These are phyloP conservation scores for Trichogramma pretiosum DNA, from an alignment of 1,140 invertebrate species.

Conservation along the genomic window DNA sequence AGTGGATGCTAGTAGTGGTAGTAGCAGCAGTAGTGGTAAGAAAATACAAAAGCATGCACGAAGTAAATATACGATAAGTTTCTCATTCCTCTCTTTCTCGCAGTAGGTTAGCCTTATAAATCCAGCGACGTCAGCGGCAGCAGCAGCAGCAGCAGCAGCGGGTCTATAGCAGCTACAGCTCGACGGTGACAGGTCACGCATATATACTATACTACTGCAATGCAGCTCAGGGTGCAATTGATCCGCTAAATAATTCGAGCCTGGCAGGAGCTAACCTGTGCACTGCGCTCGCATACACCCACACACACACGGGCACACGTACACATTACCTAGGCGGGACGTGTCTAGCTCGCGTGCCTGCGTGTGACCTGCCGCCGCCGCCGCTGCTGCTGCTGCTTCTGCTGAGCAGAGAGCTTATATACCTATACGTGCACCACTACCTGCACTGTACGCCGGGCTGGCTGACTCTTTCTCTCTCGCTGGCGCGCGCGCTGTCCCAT, in stretches of 20 bases:
- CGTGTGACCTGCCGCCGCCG: not conserved
- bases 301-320: not conserved
- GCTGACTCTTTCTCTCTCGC: not conserved
- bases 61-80: conserved; percentile 46
- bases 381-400: too few relatives aligned
- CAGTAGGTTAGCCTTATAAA: conserved; percentile 45
- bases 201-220: not conserved
- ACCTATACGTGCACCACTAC: too few relatives aligned
- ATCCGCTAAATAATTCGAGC: conserved; percentile 13
- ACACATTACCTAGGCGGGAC: too few relatives aligned
- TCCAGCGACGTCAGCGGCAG: conserved; percentile 37
- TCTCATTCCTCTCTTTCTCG: too few relatives aligned
- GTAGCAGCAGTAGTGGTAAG: too few relatives aligned
- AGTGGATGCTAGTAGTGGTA: too few relatives aligned
- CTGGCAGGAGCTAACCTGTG: too few relatives aligned
- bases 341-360: not conserved
- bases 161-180: too few relatives aligned
- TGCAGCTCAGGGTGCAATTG: conserved; percentile 11
- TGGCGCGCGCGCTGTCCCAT: not conserved
- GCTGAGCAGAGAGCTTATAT: too few relatives aligned
- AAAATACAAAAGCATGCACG: too few relatives aligned
- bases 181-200: conserved; percentile 47
- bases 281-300: not conserved
- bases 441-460: too few relatives aligned
- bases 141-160: too few relatives aligned